phyloP scores from a whole-genome alignment of 2,888 invertebrate species.

The Eupithecia pulchellata region DNA sequence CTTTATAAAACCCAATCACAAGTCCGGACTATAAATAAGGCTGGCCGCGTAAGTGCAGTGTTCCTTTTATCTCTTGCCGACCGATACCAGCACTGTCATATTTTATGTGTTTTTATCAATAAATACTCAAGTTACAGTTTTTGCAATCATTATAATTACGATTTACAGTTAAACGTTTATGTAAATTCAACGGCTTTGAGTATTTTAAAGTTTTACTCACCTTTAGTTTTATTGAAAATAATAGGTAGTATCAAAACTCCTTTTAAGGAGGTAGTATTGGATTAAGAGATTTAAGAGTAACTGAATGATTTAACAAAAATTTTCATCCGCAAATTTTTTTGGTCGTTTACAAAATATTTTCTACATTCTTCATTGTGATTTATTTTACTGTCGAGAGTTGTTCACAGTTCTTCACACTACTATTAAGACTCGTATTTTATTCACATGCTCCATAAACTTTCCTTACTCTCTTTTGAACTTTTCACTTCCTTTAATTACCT shows the following conservation, averaged over 20 bases:
- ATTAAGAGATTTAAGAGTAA: too few relatives aligned
- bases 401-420: neutral
- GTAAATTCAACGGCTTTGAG: slow-evolving; percentile 12
- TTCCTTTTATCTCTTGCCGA: slow-evolving; percentile 75
- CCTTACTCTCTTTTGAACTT: slow-evolving; percentile 1
- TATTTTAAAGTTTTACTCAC: neutral
- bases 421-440: neutral
- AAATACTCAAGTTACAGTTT: slow-evolving; percentile 61
- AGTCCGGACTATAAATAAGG: slow-evolving; percentile 64
- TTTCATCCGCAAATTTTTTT: too few relatives aligned
- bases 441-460: neutral
- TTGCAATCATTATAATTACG: slow-evolving; percentile 57
- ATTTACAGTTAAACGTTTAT: slow-evolving; percentile 49
- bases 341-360: neutral
- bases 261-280: too few relatives aligned
- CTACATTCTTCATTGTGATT: neutral
- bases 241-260: too few relatives aligned
- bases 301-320: too few relatives aligned
- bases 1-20: neutral
- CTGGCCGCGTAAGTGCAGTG: slow-evolving; percentile 79
- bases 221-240: neutral
- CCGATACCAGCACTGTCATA: slow-evolving; percentile 72
- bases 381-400: neutral
- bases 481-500: slow-evolving; percentile 8
- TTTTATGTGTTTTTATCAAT: slow-evolving; percentile 77